Base-by-base conservation (phyloP, 92 coral and sea anemone genomes). In the Porites rus region DNA sequence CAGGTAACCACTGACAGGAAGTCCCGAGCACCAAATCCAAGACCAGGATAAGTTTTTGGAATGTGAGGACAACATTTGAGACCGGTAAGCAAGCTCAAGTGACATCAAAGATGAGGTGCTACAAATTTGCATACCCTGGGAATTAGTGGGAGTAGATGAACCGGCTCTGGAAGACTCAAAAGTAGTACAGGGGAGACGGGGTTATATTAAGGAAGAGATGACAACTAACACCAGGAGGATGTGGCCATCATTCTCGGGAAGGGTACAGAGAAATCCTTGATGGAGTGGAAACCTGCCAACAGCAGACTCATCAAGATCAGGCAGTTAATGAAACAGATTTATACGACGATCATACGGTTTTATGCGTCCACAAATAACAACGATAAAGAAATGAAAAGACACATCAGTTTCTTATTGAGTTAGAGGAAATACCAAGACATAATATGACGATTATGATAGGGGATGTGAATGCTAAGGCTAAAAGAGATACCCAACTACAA, bases 91-190 rank as follows among this genome's bases (percentile, higher is more conserved):
- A 75, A 9, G 88, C 80, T 1, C 88, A 83, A 22, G 91, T 83
- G 18, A 77, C 78, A 69, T 43, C 71, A 24, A 75, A 89, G 43
- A 82, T 83, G 88, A 61, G 84, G 70, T 22, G 76, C 11, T 89
- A 72, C 18, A 78, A 16, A 28, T 11, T 46, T 89, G 9, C 78
- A 89, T n/a, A 54, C 84, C 10, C 74, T 83, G 25, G 88, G 84
- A 24, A 62, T 88, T 16, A 88, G 92, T 38, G 84, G 83, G 52
- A 72, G 84, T 79, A 83, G 84, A 17, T 89, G 88, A 88, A 89
- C 84, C 69, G 88, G 88, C 20, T 22, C 74, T 51, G 83, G 91
- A 22, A 28, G 82, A 63, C 17, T 82, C 22, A 66, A 9, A 24
- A 67, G 67, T 8, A 16, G 8, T 7, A 31, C 81, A 16, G 87